Base-by-base conservation (phyloP, 2,888 invertebrate species). In the Andrena minutula region DNA sequence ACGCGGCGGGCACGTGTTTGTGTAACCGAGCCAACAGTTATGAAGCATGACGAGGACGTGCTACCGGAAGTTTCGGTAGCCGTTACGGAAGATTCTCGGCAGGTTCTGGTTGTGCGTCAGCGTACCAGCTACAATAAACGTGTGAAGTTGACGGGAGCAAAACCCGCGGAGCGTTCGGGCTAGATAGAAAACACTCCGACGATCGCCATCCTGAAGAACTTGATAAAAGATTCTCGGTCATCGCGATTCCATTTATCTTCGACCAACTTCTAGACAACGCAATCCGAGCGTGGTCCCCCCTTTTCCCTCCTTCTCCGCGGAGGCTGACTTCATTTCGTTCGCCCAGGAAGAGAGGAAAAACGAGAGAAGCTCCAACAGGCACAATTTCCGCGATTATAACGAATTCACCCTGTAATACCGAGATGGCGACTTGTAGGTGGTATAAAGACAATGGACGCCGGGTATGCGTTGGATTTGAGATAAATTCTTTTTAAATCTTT, bases 21-120 rank as follows among this genome's bases (percentile, higher is more conserved):
- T 80, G 76, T 70, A 70, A 68, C 56, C 23, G 23, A 56, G 70
- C 83, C 77, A 83, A 77, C 83, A 83, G 75, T 83, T 69, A 73
- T 81, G 86, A 85, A 64, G 77, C 83, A 85, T 65, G 76, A 26
- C 69, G 69, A 49, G 71, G 71, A 85, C 86, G 85, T 83, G 86
- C 76, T 49, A 30, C 66, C 35, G 60, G 75, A 85, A 77, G 70
- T 85, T 80, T 65, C 72, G 41, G n/a, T 30, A 56, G 75, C 71
- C 71, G 60, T 73, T 60, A 49, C 56, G 1, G 56, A 66, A 69
- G 85, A 65, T 85, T 85, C 79, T 35, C 64, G 49, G 47, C 68
- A 72, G 61, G 80, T 82, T 73, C 70, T 47, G 61, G 76, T 85
- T 63, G 71, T 77, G 47, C 66, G 65, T 65, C 74, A 77, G 73